phyloP scores from a whole-genome alignment of 2,113 vertebrate species.

The Zosterops pallidus region DNA sequence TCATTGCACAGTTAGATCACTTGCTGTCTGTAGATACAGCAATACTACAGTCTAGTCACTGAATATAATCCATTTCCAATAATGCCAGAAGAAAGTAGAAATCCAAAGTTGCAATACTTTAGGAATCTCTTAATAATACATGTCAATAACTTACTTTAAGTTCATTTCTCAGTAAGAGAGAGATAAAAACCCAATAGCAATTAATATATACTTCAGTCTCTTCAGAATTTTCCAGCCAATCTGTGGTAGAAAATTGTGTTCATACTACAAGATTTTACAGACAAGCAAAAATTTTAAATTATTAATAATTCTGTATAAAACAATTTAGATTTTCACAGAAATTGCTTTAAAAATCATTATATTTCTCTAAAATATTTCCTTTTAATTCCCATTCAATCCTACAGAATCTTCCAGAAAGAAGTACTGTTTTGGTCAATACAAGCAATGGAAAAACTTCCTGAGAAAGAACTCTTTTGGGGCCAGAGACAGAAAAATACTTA shows the following conservation, averaged over 20 bases:
- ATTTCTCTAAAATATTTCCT: not conserved
- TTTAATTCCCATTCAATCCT: not conserved
- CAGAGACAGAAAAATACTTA: not conserved
- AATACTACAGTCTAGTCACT: not conserved
- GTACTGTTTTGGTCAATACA: not conserved
- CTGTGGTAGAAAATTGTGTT: not conserved
- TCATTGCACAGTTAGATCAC: not conserved
- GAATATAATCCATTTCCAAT: not conserved
- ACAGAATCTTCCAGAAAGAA: not conserved
- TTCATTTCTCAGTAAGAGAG: not conserved
- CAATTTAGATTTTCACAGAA: not conserved
- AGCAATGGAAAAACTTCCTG: not conserved
- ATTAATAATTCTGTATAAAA: not conserved
- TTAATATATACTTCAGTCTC: not conserved
- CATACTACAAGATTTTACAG: not conserved
- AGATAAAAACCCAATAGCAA: not conserved
- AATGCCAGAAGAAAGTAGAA: not conserved
- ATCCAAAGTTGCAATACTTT: not conserved
- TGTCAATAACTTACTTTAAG: not conserved
- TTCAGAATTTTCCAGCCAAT: not conserved
- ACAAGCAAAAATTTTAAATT: not conserved
- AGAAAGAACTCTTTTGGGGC: not conserved
- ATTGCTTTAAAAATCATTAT: not conserved
- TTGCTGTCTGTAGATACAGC: rapidly evolving
- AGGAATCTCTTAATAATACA: not conserved